Percentiles rank a stretch among this genome's conserved stretches.
Evolutionary conservation across 2,113 vertebrate species (phyloP).

Genomic region (Bos javanicus): DNA sequence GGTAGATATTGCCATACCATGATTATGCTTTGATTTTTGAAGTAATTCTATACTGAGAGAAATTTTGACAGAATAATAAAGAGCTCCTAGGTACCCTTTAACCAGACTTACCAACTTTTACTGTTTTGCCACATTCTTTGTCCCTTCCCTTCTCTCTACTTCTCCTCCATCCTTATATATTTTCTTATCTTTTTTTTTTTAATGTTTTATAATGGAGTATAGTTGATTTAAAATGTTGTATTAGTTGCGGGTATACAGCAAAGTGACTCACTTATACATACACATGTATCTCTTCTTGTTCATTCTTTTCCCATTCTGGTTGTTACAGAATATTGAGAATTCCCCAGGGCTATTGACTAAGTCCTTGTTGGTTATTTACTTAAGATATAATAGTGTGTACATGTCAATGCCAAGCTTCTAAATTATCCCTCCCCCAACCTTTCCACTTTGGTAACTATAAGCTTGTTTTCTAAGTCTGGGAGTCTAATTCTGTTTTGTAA

Average conservation of each 20-base stretch:
- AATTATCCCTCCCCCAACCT: not conserved
- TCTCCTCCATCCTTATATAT: not conserved
- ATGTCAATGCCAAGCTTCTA: not conserved
- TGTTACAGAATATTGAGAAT: not conserved
- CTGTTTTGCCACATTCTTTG: not conserved
- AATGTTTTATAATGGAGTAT: not conserved
- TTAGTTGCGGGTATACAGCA: not conserved
- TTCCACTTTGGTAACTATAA: not conserved
- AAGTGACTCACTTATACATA: not conserved
- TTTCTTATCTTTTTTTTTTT: not conserved
- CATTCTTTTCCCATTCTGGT: not conserved
- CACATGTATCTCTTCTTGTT: not conserved
- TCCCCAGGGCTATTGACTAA: not conserved
- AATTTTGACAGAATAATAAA: not conserved
- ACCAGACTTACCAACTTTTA: not conserved
- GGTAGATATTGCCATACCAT: not conserved
- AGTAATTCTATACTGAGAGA: not conserved
- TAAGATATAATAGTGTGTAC: not conserved
- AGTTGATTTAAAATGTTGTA: not conserved
- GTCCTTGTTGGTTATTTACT: not conserved
- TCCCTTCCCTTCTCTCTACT: rapidly evolving
- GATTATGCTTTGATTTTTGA: not conserved
- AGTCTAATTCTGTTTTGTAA: not conserved
- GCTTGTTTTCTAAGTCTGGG: not conserved
- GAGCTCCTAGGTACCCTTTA: not conserved